Evolutionary conservation across 2,797 vertebrate species (phyloP).

Genomic region (Sebastiscus tertius): DNA sequence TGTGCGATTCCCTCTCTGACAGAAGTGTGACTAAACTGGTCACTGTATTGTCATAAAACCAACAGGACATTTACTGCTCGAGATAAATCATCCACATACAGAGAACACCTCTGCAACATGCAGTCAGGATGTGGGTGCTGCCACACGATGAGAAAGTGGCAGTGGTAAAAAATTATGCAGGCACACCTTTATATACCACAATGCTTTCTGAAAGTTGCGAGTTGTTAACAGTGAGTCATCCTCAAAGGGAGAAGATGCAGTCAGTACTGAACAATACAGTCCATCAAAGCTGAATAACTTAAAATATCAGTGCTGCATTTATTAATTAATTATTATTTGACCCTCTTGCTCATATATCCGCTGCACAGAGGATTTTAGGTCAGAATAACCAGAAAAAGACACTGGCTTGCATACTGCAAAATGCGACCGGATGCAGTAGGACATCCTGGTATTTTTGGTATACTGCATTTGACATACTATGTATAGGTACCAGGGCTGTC

Average conservation of each 20-base stretch:
- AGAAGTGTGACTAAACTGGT: not conserved
- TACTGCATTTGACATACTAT: not conserved
- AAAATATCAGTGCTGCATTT: not conserved
- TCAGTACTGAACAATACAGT: not conserved
- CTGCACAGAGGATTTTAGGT: not conserved
- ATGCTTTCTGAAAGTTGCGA: constrained; percentile 4
- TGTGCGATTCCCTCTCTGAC: not conserved
- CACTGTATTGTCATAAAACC: not conserved
- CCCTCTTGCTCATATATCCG: not conserved
- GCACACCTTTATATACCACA: constrained; percentile 27
- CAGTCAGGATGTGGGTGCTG: constrained; percentile 63
- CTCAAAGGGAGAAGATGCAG: not conserved
- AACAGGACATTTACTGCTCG: not conserved
- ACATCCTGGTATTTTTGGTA: not conserved
- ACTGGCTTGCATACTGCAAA: not conserved
- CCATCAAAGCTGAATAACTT: not conserved
- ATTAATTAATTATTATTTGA: not conserved
- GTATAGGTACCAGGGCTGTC: not conserved
- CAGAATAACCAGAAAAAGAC: not conserved
- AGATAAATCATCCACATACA: constrained; percentile 5
- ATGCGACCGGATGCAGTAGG: not conserved
- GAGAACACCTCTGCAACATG: constrained; percentile 24
- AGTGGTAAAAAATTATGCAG: constrained; percentile 27
- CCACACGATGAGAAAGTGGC: constrained; percentile 36
- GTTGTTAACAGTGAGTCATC: constrained; percentile 9